A percentile compares a stretch with the other conserved stretches of the same genome.
These are phyloP conservation scores for Achroia grisella DNA, from an alignment of 1,140 invertebrate genomes.

Conservation along the genomic window DNA sequence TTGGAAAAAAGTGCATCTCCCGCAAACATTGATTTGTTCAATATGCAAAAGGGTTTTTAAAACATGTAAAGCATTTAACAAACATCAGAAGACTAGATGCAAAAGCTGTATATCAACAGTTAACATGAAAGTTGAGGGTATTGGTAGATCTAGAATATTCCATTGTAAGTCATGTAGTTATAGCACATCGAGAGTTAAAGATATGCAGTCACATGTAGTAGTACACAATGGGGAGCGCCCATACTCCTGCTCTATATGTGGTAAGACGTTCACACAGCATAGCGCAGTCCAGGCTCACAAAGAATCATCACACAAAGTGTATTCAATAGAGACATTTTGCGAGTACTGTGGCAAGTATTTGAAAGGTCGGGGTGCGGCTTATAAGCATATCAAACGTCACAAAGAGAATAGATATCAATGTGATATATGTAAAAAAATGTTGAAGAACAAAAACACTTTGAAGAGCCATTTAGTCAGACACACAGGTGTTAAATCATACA, in stretches of 20 bases:
- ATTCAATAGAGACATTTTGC: conserved; percentile 36
- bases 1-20: conserved; percentile 48
- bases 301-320: conserved; percentile 34
- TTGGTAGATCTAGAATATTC: conserved; percentile 38
- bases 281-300: conserved; percentile 36
- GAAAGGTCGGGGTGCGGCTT: conserved; percentile 29
- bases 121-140: conserved; percentile 33
- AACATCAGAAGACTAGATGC: conserved; percentile 28
- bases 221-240: conserved; percentile 41
- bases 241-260: conserved; percentile 38
- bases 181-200: conserved; percentile 28
- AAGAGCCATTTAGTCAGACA: conserved; percentile 43
- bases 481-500: conserved; percentile 31
- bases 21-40: conserved; percentile 28
- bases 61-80: conserved; percentile 34
- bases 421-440: conserved; percentile 36
- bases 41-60: conserved; percentile 47
- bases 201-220: conserved; percentile 38
- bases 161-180: conserved; percentile 44
- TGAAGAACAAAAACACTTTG: conserved; percentile 21
- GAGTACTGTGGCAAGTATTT: conserved; percentile 45
- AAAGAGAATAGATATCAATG: conserved; percentile 24
- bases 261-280: conserved; percentile 34
- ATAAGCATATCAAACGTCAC: conserved; percentile 40
- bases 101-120: conserved; percentile 24